phyloP scores from a whole-genome alignment of 2,113 vertebrate genomes.

The Chaetops frenatus region DNA sequence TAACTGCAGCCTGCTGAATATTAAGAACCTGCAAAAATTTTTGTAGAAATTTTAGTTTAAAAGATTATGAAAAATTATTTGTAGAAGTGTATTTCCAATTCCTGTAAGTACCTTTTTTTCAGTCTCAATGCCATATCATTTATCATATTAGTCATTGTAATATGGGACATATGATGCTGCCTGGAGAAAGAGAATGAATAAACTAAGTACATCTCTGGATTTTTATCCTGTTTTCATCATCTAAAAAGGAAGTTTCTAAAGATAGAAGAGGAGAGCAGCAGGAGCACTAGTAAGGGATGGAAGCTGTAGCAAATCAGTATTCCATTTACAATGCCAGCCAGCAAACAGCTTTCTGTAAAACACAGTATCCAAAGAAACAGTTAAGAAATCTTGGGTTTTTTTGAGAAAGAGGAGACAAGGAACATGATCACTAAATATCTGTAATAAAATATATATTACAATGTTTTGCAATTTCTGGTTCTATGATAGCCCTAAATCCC shows the following conservation, averaged over 20 bases:
- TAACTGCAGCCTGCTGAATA: not conserved
- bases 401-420: not conserved
- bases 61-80: not conserved
- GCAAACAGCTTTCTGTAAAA: conserved; percentile 8
- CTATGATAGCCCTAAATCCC: not conserved
- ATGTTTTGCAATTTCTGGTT: not conserved
- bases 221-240: not conserved
- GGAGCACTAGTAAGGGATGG: not conserved
- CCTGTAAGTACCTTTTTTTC: not conserved
- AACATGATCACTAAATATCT: not conserved
- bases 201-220: not conserved
- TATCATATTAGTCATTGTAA: not conserved
- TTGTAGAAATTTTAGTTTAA: not conserved
- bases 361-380: not conserved
- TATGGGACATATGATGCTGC: not conserved
- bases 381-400: not conserved
- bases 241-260: conserved; percentile 41
- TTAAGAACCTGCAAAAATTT: not conserved
- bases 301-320: conserved; percentile 39
- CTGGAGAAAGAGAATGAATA: conserved; percentile 11
- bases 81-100: not conserved
- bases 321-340: not conserved
- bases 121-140: not conserved
- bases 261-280: conserved; percentile 21
- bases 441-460: not conserved